Evolutionary conservation across 2,797 vertebrate genomes (phyloP).

Genomic region (Eutrigla gurnardus): DNA sequence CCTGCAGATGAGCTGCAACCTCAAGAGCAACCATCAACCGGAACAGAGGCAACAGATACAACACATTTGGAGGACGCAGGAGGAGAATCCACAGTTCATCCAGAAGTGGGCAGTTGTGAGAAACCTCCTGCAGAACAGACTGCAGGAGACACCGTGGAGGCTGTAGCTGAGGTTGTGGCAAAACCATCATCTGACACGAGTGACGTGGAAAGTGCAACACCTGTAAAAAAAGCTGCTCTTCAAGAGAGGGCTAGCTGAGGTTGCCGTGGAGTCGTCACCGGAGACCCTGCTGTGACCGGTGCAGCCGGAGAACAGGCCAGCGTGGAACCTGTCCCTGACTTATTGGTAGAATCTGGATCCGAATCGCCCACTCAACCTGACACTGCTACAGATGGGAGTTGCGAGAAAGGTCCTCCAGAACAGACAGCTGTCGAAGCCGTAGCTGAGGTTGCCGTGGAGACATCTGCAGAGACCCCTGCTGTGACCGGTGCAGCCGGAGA

Average conservation of each 20-base stretch:
- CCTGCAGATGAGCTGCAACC: conserved; percentile 1
- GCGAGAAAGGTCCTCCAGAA: conserved; percentile 10
- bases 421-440: conserved; percentile 8
- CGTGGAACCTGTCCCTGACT: conserved; percentile 5
- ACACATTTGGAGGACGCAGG: conserved; percentile 16
- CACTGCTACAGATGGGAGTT: neutral
- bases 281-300: no score
- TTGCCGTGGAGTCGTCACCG: no score
- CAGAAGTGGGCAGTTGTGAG: conserved; percentile 4
- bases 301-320: neutral
- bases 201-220: conserved; percentile 6
- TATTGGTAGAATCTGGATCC: neutral
- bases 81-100: conserved; percentile 5
- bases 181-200: neutral
- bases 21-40: conserved; percentile 12
- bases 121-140: conserved; percentile 7
- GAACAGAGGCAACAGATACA: conserved; percentile 15
- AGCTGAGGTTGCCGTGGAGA: conserved; percentile 11
- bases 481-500: conserved; percentile 15
- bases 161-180: neutral
- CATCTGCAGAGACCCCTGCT: conserved; percentile 15
- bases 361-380: neutral
- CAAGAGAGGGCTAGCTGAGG: no score
- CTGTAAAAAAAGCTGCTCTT: conserved; percentile 5
- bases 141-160: neutral